These are phyloP conservation scores for Isaurus tuberculatus DNA, from an alignment of 92 coral and sea anemone species.

Conservation along the genomic window DNA sequence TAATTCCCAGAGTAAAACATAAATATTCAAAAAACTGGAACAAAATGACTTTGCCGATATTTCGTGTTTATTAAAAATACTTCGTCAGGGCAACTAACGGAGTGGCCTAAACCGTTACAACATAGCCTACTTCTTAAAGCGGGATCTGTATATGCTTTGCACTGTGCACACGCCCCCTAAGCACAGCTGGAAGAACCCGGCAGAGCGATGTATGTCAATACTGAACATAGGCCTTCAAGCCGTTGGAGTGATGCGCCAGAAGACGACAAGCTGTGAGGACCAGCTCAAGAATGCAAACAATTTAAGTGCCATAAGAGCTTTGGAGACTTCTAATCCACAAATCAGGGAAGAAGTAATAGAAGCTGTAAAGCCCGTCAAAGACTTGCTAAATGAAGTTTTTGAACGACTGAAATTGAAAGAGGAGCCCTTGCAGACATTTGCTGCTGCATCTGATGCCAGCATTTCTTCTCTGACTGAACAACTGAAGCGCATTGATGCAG, in stretches of 20 bases:
- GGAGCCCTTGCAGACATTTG: constrained; percentile 33
- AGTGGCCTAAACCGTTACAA: too few relatives aligned
- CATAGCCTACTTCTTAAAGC: constrained; percentile 38
- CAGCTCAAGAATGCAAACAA: constrained; percentile 32
- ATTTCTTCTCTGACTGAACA: constrained; percentile 32
- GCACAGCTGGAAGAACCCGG: constrained; percentile 64
- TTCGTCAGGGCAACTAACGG: too few relatives aligned
- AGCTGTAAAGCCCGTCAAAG: constrained; percentile 38
- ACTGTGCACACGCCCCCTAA: constrained; percentile 24
- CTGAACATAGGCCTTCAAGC: constrained; percentile 66
- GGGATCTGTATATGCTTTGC: constrained; percentile 20
- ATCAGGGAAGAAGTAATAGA: constrained; percentile 31
- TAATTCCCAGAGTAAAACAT: too few relatives aligned
- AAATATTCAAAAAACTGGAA: too few relatives aligned
- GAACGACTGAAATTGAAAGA: constrained; percentile 35
- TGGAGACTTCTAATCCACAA: constrained; percentile 29
- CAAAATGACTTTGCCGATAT: too few relatives aligned
- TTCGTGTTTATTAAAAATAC: too few relatives aligned
- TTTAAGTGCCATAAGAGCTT: constrained; percentile 28
- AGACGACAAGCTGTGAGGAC: constrained; percentile 32
- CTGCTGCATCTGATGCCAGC: constrained; percentile 38
- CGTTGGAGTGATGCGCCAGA: constrained; percentile 57
- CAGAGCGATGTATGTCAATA: constrained; percentile 66
- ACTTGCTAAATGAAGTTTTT: constrained; percentile 25
- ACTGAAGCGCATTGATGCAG: constrained; percentile 25